Conservation (phyloP, 2,113 vertebrate species). For the Rhegmatorhina hoffmannsi region DNA sequence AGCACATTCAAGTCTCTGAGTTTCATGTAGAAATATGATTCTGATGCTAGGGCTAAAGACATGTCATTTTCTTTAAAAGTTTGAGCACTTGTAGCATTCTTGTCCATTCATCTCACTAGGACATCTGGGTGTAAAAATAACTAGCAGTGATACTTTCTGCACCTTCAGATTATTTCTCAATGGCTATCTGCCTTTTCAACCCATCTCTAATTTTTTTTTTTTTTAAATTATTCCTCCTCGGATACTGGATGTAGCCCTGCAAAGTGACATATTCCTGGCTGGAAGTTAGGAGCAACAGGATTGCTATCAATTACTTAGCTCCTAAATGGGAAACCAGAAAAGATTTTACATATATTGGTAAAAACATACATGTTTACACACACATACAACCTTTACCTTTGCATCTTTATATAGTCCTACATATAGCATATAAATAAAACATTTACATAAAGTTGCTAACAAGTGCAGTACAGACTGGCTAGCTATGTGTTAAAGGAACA, state of each 20-base stretch:
- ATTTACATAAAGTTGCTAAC: background rate
- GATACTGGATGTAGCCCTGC: background rate
- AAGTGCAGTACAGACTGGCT: background rate
- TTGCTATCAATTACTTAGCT: background rate
- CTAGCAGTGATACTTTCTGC: background rate
- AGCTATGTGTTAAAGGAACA: background rate
- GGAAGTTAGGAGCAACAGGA: background rate
- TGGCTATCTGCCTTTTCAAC: background rate
- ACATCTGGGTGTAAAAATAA: background rate
- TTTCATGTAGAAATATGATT: background rate
- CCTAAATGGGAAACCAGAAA: background rate
- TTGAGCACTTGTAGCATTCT: background rate
- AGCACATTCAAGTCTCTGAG: background rate
- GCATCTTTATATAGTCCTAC: background rate
- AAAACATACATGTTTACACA: background rate
- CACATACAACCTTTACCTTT: background rate
- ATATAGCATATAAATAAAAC: background rate
- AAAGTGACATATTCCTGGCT: background rate
- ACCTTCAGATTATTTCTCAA: fast-evolving
- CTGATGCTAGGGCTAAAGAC: background rate
- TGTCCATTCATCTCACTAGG: background rate
- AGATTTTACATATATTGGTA: background rate
- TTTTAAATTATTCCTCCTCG: background rate
- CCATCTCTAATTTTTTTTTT: background rate
- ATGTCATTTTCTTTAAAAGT: background rate